Base-by-base conservation (phyloP, 2,797 vertebrate species). In the Acanthis flammea region DNA sequence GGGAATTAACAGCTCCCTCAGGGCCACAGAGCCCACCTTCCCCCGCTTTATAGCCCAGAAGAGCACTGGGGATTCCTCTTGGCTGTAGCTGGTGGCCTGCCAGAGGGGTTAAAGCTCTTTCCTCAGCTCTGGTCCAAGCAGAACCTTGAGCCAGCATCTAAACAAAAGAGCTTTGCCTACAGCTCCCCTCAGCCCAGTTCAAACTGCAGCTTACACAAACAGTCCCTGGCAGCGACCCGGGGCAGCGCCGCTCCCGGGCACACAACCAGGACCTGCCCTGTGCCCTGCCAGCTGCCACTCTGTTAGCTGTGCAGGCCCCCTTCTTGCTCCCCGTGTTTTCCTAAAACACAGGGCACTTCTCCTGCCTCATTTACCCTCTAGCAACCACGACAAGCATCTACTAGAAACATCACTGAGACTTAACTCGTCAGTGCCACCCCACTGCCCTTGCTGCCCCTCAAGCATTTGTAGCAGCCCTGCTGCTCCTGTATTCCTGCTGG, bases 161-260 rank as follows among this genome's bases (percentile, higher is more conserved):
- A 80, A 85, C 41, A 80, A 60, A 88, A 54, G 73, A 35, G n/a
- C 42, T 94, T 80, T 74, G 61, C 73, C 57, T 72, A 9, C 31
- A 78, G 54, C 54, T 92, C 71, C 30, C 72, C 62, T 77, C 79
- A 62, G 68, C 60, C 75, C 44, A 0, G 37, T 86, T 84, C 50
- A 42, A 14, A 42, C 58, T 72, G 50, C 39, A 62, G 3, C 50
- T 95, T 14, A 48, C 54, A 82, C 61, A 60, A 61, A 39, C 47
- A 55, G 57, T 47, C 70, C 48, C 73, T 13, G 10, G 74, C 66
- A 18, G 1, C 2, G 35, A 25, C 54, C 68, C 10, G 12, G 73
- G 41, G 83, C 76, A 51, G 42, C 1, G 1, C 27, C 3, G 31
- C 57, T 75, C 7, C 4, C 0, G 2, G 73, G 73, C 33, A 33